Evolutionary conservation across 2,797 vertebrate genomes (phyloP).

Genomic region (Clarias fuscus): DNA sequence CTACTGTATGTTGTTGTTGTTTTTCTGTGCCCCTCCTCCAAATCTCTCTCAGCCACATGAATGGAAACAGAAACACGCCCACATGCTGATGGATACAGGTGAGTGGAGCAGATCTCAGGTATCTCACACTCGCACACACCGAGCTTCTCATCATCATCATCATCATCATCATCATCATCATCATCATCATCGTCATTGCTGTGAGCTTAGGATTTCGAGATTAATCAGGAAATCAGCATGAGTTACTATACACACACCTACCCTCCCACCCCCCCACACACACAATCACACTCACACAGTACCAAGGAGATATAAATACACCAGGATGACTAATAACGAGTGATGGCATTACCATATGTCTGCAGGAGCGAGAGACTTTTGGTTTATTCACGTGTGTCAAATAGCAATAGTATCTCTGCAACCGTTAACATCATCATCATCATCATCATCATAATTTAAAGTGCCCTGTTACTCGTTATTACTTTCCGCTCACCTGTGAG

Average conservation of each 20-base stretch:
- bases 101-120: slow-evolving; percentile 44
- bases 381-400: not conserved
- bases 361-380: not conserved
- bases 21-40: not conserved
- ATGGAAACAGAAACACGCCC: not conserved
- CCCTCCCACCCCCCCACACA: not conserved
- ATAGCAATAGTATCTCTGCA: not conserved
- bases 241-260: slow-evolving; percentile 31
- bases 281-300: not conserved
- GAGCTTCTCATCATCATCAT: slow-evolving; percentile 16
- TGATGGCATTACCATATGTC: slow-evolving; percentile 32
- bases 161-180: slow-evolving; percentile 2
- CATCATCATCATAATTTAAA: not conserved
- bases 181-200: slow-evolving; percentile 7
- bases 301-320: slow-evolving; percentile 33
- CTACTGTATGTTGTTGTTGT: no score
- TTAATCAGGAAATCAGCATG: slow-evolving; percentile 30
- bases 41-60: not conserved
- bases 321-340: slow-evolving; percentile 36
- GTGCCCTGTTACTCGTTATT: not conserved
- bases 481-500: slow-evolving; percentile 85
- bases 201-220: slow-evolving; percentile 32
- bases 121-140: no score
- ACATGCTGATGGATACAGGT: slow-evolving; percentile 35
- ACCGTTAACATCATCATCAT: not conserved